phyloP scores from a whole-genome alignment of 2,797 vertebrate genomes.

The Schizopygopsis malacanthus region DNA sequence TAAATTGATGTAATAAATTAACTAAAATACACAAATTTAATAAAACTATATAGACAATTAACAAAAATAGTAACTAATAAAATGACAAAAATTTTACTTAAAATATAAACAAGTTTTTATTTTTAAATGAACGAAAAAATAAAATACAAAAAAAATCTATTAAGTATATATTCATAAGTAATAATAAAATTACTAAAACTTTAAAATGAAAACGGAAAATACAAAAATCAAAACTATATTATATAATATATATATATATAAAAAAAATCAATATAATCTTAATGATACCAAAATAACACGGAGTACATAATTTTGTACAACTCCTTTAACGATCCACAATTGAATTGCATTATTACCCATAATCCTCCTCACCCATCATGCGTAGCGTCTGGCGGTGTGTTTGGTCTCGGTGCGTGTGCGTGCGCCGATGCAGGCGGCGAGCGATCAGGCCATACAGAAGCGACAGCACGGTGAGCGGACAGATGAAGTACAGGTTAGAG shows the following conservation, averaged over 20 bases:
- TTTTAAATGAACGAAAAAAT: no score
- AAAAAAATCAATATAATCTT: no score
- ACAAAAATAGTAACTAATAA: not conserved
- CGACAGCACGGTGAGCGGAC: constrained; percentile 76
- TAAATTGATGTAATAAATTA: not conserved
- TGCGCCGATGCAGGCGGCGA: constrained; percentile 76
- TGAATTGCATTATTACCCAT: not conserved
- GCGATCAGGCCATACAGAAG: constrained; percentile 83
- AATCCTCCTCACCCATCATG: constrained; percentile 65
- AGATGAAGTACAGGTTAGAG: constrained; percentile 83
- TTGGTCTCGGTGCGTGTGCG: constrained; percentile 58
- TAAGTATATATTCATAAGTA: no score
- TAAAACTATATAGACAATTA: not conserved
- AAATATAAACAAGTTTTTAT: no score
- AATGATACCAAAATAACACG: not conserved
- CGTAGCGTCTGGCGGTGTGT: constrained; percentile 62
- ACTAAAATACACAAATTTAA: not conserved
- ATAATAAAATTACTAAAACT: no score
- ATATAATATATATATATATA: no score
- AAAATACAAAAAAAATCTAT: no score
- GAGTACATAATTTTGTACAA: not conserved
- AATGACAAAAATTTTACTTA: not conserved
- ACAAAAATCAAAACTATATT: no score
- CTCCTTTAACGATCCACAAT: not conserved
- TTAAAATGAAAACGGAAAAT: not conserved